These are phyloP conservation scores for Ischnus inquisitorius DNA, from an alignment of 2,888 invertebrate species.

Conservation along the genomic window DNA sequence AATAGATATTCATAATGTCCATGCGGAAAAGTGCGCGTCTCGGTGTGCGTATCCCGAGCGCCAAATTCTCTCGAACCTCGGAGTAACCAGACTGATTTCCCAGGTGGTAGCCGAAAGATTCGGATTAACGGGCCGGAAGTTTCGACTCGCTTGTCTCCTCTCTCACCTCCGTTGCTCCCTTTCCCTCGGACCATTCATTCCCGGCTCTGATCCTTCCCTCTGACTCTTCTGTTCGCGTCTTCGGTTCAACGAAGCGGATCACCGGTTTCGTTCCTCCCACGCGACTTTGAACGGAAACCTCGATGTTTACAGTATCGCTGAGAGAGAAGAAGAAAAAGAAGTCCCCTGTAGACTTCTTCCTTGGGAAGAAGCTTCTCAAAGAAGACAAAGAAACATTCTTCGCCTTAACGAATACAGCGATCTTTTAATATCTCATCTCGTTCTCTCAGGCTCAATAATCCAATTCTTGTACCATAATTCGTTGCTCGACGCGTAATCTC, in stretches of 20 bases:
- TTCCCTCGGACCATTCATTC: neutral
- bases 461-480: neutral
- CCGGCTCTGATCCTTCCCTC: constrained; percentile 4
- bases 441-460: neutral
- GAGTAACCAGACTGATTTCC: constrained; percentile 70
- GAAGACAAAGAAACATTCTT: too few species aligned
- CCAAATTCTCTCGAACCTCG: constrained; percentile 42
- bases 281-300: neutral
- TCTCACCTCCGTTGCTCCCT: constrained; percentile 23
- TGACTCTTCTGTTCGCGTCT: constrained; percentile 18
- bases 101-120: constrained; percentile 55
- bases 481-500: neutral
- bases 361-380: too few species aligned
- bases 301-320: constrained; percentile 21
- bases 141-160: constrained; percentile 31
- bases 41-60: neutral
- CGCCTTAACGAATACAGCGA: neutral
- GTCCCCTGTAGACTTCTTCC: too few species aligned
- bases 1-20: neutral
- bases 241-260: constrained; percentile 40
- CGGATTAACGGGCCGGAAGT: constrained; percentile 60
- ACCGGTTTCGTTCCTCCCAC: constrained; percentile 39
- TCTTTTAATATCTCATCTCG: neutral
- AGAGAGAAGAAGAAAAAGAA: neutral
- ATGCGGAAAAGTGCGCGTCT: neutral